phyloP scores from a whole-genome alignment of 2,888 invertebrate genomes.

The Ferdinandea cuprea region DNA sequence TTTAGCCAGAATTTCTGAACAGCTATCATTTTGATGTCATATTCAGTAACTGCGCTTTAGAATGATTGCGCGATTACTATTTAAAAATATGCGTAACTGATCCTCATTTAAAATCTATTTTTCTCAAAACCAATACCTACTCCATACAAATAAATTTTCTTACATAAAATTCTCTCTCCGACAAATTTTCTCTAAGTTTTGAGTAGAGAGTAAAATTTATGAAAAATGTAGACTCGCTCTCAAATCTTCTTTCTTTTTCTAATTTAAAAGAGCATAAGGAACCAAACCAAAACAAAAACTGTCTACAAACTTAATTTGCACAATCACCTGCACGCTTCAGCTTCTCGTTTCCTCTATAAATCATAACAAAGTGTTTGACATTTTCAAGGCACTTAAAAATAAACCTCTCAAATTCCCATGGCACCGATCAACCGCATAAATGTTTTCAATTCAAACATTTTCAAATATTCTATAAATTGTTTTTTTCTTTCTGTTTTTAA shows the following conservation, averaged over 20 bases:
- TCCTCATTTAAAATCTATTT: no score
- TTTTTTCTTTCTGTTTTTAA: constrained; percentile 47
- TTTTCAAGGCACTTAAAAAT: constrained; percentile 27
- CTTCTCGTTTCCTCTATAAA: constrained; percentile 41
- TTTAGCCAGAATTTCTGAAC: no score
- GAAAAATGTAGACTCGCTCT: no score
- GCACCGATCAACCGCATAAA: constrained; percentile 61
- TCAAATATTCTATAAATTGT: constrained; percentile 62
- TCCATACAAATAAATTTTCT: no score
- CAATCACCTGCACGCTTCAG: constrained; percentile 53
- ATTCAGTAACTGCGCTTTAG: no score
- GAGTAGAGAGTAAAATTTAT: no score
- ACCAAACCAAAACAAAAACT: constrained; percentile 3
- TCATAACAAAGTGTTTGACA: constrained; percentile 28
- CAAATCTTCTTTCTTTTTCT: neutral
- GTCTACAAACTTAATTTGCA: constrained; percentile 28
- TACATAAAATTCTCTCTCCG: no score
- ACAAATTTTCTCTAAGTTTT: no score
- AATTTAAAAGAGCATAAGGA: neutral
- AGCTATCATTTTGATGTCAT: no score
- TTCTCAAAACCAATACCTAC: no score
- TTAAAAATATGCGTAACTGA: no score
- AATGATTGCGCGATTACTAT: no score
- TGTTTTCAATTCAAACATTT: constrained; percentile 58
- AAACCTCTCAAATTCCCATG: constrained; percentile 47